These are phyloP conservation scores for Progne subis DNA, from an alignment of 2,113 vertebrate genomes.

Conservation along the genomic window DNA sequence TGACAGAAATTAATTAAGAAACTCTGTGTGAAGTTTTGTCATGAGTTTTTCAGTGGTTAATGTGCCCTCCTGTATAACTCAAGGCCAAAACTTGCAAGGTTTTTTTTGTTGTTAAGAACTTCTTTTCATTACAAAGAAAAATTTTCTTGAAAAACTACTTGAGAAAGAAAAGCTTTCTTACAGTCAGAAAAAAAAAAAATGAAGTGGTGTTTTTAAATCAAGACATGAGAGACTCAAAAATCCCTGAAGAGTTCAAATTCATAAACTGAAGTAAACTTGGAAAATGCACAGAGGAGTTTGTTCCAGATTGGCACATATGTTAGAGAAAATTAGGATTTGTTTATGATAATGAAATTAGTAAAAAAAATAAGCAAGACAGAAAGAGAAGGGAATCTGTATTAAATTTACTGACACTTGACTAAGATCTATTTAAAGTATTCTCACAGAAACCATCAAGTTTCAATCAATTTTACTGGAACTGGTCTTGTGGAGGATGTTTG, in stretches of 20 bases:
- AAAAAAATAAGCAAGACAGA: background rate
- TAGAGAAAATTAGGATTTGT: background rate
- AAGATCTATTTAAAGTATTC: background rate
- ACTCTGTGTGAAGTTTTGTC: rapidly evolving
- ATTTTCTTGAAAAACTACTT: background rate
- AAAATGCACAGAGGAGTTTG: background rate
- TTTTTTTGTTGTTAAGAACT: background rate
- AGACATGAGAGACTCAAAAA: background rate
- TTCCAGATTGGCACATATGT: background rate
- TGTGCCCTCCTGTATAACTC: background rate
- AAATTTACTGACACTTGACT: background rate
- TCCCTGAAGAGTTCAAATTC: background rate
- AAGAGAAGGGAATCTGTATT: background rate
- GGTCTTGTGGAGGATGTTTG: background rate
- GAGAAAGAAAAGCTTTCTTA: background rate
- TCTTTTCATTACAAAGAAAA: background rate
- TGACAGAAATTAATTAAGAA: background rate
- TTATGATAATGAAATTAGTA: background rate
- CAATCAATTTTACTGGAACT: background rate
- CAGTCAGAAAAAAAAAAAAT: background rate
- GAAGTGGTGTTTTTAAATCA: background rate
- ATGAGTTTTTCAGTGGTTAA: background rate
- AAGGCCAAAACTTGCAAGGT: background rate
- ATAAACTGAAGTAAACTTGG: background rate
- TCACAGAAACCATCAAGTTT: background rate